Base-by-base conservation (phyloP, 2,888 invertebrate species). In the Zelleria hepariella region DNA sequence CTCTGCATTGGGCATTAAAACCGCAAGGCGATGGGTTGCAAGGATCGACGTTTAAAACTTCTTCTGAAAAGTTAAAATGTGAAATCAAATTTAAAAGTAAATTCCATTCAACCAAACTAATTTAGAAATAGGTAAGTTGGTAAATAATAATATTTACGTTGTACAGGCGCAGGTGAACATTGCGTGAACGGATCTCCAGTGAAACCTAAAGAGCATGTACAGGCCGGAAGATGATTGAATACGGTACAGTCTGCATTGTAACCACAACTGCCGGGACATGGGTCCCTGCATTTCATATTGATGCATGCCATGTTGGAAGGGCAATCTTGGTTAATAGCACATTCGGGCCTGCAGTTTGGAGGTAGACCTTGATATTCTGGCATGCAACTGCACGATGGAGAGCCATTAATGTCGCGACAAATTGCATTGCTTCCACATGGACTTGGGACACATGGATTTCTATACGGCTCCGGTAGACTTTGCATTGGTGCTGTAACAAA, bases 171-270 rank as follows among this genome's bases (percentile, higher is more conserved):
- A 55, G 84, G 81, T 51, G 89, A 76, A 72, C 95, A 95, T 60
- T 89, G 90, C 55, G 89, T 91, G 73, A 95, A 95, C 15, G 96
- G 94, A 86, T 96, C 94, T 52, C 96, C 96, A 1, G 92, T 93
- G 69, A 91, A 94, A 57, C 94, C 94, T 68, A 91, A 90, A 32
- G 86, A 76, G 70, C 94, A 94, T 18, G 91, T 85, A 69, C 94
- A 95, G 1, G 92, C 90, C 7, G 94, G 94, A 26, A 90, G 90
- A 68, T 94, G 94, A 68, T 92, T 93, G 59, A 92, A 91, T 24
- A 94, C 92, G 56, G 79, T 86, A 73, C 94, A 92, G 64, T 90
- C 70, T 60, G 94, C 90, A 65, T 91, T 90, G 66, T 87, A 75
- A 49, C 94, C 94, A 69, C 94, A 94, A 54, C 93, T 92, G 5